Conservation (phyloP, 2,113 vertebrate genomes). For the Bucco capensis region DNA sequence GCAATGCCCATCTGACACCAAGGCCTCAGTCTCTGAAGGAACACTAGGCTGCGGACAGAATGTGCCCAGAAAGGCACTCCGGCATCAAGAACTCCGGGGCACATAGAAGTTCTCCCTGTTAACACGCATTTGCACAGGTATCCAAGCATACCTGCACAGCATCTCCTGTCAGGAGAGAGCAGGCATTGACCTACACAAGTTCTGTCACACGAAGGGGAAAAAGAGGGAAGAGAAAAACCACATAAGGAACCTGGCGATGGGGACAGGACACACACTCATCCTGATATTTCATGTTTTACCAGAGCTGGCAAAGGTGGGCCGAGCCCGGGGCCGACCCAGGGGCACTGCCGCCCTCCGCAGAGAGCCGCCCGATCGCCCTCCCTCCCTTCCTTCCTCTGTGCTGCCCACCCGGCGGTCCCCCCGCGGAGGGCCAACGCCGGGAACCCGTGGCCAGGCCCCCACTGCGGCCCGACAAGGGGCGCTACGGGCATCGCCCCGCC, state of each 20-base stretch:
- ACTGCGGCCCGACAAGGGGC: not conserved
- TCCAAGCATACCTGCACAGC: not conserved
- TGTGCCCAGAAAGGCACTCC: not conserved
- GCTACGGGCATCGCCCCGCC: not conserved
- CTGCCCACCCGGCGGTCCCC: not conserved
- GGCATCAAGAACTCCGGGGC: not conserved
- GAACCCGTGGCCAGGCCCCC: not conserved
- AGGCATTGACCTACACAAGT: rapidly evolving
- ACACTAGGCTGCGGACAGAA: rapidly evolving
- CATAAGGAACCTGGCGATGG: not conserved
- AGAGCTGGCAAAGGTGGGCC: not conserved
- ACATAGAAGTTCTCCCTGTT: not conserved
- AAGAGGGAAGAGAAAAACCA: not conserved
- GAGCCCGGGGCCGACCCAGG: not conserved
- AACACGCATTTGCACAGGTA: not conserved
- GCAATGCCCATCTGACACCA: not conserved
- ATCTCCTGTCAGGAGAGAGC: not conserved
- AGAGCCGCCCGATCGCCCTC: not conserved
- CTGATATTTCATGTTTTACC: rapidly evolving
- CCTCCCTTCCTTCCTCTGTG: too few species aligned
- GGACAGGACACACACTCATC: not conserved
- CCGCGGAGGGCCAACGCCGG: not conserved
- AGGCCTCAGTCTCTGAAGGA: not conserved
- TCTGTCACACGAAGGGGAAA: not conserved
- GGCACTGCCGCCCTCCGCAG: not conserved